A percentile compares a stretch with the other conserved stretches of the same genome.
phyloP scores from a whole-genome alignment of 1,140 invertebrate species.

The Drosophila tropicalis region DNA sequence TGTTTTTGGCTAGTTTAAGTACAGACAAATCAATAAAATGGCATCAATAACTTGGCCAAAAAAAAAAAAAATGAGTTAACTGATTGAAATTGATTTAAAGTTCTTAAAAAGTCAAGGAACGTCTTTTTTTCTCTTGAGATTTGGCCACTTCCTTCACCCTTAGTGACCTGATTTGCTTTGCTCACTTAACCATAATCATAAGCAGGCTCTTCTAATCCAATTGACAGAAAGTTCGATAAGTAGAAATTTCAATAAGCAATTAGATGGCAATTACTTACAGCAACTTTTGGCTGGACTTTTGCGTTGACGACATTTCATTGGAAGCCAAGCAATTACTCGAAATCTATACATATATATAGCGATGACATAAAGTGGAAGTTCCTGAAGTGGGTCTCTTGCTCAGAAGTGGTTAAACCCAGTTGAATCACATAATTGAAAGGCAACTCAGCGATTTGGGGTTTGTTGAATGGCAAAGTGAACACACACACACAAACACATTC shows the following conservation, averaged over 20 bases:
- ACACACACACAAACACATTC: not conserved
- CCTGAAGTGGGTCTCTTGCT: conserved; percentile 44
- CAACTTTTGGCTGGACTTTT: conserved; percentile 72
- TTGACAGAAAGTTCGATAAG: conserved; percentile 43
- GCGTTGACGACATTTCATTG: conserved; percentile 15
- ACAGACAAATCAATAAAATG: conserved; percentile 54
- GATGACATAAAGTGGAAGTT: conserved; percentile 51
- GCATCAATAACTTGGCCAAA: not conserved
- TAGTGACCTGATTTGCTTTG: conserved; percentile 2
- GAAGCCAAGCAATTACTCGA: conserved; percentile 75
- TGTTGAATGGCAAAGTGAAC: conserved; percentile 17
- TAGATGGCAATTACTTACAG: conserved; percentile 79
- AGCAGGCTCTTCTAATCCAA: not conserved
- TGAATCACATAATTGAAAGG: conserved; percentile 74
- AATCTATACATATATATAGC: conserved; percentile 52
- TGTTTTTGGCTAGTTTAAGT: conserved; percentile 48
- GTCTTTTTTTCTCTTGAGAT: too few species aligned
- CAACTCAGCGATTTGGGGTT: conserved; percentile 49
- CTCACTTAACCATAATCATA: not conserved
- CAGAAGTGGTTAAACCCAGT: conserved; percentile 24
- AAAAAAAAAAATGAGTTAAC: not conserved
- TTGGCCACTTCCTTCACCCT: not conserved
- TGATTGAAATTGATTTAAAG: conserved; percentile 7
- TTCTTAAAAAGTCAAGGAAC: not conserved
- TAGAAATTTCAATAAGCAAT: conserved; percentile 79